phyloP scores from a whole-genome alignment of 2,113 vertebrate genomes.

The Cisticola juncidis region DNA sequence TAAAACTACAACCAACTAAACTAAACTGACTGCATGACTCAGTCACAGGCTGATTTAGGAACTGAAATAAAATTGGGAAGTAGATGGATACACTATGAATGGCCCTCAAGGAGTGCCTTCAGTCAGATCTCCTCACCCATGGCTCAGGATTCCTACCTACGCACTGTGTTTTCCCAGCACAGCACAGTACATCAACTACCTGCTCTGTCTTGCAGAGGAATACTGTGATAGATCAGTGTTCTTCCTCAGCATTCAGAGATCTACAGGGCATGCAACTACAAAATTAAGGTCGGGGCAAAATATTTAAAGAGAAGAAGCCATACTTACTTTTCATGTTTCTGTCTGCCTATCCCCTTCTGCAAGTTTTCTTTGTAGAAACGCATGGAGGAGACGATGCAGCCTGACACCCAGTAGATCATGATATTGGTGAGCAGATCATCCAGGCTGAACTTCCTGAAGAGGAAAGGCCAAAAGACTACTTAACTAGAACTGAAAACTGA shows the following conservation, averaged over 20 bases:
- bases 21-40: not conserved
- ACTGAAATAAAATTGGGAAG: not conserved
- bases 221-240: not conserved
- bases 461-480: not conserved
- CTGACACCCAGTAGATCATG: conserved; percentile 82
- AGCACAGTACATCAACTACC: not conserved
- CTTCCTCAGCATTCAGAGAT: not conserved
- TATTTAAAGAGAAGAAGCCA: not conserved
- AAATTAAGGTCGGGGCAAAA: not conserved
- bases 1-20: not conserved
- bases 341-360: conserved; percentile 5
- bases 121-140: not conserved
- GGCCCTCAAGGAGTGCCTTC: not conserved
- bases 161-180: not conserved
- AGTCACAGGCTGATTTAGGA: not conserved
- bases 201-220: not conserved
- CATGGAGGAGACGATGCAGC: conserved; percentile 72
- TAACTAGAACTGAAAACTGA: not conserved
- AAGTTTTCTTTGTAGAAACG: conserved; percentile 79
- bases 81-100: not conserved
- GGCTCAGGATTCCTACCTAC: not conserved
- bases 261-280: not conserved
- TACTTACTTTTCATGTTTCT: conserved; percentile 71
- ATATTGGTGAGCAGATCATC: conserved; percentile 79
- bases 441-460: conserved; percentile 74